Evolutionary conservation across 2,888 invertebrate species (phyloP).

Genomic region (Entomobrya multifasciata): DNA sequence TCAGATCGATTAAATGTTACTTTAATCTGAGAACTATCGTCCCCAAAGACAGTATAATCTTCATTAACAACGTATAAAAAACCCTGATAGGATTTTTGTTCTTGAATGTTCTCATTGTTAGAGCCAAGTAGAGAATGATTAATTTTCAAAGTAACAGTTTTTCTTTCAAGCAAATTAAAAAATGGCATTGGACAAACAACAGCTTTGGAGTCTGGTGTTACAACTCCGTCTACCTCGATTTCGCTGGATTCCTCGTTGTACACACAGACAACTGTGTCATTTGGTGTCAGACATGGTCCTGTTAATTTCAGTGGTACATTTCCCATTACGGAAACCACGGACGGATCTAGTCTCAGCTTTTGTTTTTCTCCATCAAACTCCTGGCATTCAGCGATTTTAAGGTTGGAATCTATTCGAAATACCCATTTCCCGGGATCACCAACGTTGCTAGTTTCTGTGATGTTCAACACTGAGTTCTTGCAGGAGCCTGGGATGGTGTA

Average conservation of each 20-base stretch:
- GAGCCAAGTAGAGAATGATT: background rate
- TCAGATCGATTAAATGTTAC: background rate
- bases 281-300: conserved; percentile 37
- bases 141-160: conserved; percentile 8
- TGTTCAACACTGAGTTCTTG: conserved; percentile 27
- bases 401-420: conserved; percentile 68
- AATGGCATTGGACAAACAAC: conserved; percentile 17
- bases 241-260: background rate
- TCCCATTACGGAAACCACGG: background rate
- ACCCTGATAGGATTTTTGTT: background rate
- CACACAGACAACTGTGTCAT: background rate
- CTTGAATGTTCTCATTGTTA: background rate
- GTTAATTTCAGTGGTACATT: background rate
- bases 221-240: background rate
- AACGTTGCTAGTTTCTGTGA: conserved; percentile 61
- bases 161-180: background rate
- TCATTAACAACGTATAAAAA: conserved; percentile 8
- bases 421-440: conserved; percentile 71
- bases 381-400: conserved; percentile 34
- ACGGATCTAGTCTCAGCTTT: conserved; percentile 28
- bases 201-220: background rate
- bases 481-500: conserved; percentile 65
- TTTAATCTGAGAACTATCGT: background rate
- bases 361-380: conserved; percentile 2
- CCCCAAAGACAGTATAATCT: background rate